phyloP scores from a whole-genome alignment of 1,140 invertebrate genomes.

The Colletes gigas region DNA sequence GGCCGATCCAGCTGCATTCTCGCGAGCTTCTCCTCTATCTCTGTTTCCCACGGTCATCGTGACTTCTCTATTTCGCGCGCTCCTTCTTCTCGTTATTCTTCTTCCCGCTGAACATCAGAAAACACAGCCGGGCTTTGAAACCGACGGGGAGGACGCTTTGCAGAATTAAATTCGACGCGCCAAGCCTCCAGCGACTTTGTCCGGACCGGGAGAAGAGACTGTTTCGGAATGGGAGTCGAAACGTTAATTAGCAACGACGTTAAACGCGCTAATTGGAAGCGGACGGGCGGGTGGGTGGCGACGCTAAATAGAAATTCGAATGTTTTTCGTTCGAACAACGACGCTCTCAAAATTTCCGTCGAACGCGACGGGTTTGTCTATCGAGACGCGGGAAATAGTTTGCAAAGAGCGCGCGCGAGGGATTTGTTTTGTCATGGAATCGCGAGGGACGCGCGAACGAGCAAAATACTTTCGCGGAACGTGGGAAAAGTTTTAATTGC shows the following conservation, averaged over 20 bases:
- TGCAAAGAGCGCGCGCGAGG: background rate
- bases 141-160: background rate
- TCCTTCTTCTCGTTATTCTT: conserved; percentile 5
- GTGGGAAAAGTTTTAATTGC: conserved; percentile 34
- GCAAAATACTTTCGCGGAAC: background rate
- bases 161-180: conserved; percentile 19
- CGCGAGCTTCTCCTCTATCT: conserved; percentile 5
- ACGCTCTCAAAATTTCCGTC: background rate
- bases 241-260: conserved; percentile 15
- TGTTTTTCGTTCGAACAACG: background rate
- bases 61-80: background rate
- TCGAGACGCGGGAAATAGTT: background rate
- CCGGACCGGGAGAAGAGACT: background rate
- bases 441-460: background rate
- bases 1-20: conserved; percentile 22
- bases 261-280: background rate
- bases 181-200: background rate
- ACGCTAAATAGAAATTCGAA: conserved; percentile 10
- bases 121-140: background rate
- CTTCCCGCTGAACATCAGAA: background rate
- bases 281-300: too few relatives aligned
- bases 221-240: background rate
- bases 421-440: conserved; percentile 19
- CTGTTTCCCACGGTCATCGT: conserved; percentile 27
- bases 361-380: background rate